Conservation (phyloP, 2,888 invertebrate genomes). For the Spicauda simplicius region DNA sequence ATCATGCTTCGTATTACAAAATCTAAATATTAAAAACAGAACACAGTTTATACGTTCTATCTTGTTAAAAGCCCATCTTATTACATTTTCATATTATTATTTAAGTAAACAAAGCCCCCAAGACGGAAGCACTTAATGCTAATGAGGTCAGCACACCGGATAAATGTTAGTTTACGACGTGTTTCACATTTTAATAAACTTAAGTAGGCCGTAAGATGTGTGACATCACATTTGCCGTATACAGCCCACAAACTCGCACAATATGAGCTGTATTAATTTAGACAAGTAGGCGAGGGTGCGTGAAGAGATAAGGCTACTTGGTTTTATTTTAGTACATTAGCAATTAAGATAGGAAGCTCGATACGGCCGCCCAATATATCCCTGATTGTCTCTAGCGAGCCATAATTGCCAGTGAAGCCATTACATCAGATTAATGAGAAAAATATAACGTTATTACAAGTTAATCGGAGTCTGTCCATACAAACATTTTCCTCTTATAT, state of each 20-base stretch:
- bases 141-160: slow-evolving; percentile 27
- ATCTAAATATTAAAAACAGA: no score
- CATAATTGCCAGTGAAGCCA: slow-evolving; percentile 31
- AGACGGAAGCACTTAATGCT: slow-evolving; percentile 24
- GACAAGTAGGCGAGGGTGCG: slow-evolving; percentile 31
- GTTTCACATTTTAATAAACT: slow-evolving; percentile 34
- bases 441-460: slow-evolving; percentile 35
- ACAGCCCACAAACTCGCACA: slow-evolving; percentile 12
- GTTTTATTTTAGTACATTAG: slow-evolving; percentile 59
- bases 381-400: slow-evolving; percentile 30
- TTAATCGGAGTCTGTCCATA: slow-evolving; percentile 24
- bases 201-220: slow-evolving; percentile 19
- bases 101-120: slow-evolving; percentile 7
- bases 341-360: slow-evolving; percentile 71
- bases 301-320: slow-evolving; percentile 41
- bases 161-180: slow-evolving; percentile 33
- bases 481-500: slow-evolving; percentile 17
- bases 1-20: no score
- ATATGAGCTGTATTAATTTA: slow-evolving; percentile 28
- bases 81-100: no score
- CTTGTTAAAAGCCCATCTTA: no score
- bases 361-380: slow-evolving; percentile 48
- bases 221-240: slow-evolving; percentile 19
- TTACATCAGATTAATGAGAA: slow-evolving; percentile 31
- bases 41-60: no score